Percentiles rank a stretch among this genome's conserved stretches.
These are phyloP conservation scores for Mythimna impura DNA, from an alignment of 2,888 invertebrate genomes.

Conservation along the genomic window DNA sequence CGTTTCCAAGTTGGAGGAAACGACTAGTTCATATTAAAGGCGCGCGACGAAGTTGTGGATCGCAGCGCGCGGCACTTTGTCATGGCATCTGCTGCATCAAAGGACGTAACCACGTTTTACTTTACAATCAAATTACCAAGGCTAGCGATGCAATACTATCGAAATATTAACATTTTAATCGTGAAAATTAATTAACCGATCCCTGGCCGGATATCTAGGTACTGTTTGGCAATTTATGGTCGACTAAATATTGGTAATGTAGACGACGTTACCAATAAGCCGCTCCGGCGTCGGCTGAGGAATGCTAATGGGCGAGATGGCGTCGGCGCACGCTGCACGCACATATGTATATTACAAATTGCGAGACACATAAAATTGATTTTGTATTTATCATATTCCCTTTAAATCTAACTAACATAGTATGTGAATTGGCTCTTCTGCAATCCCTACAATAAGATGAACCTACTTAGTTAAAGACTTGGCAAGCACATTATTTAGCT, in stretches of 20 bases:
- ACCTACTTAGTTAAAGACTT: slow-evolving; percentile 16
- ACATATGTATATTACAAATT: slow-evolving; percentile 11
- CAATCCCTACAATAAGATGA: neutral
- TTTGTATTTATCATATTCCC: slow-evolving; percentile 57
- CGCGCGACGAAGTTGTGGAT: slow-evolving; percentile 76
- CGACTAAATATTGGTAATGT: slow-evolving; percentile 78
- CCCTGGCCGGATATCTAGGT: slow-evolving; percentile 65
- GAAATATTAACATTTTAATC: slow-evolving; percentile 72
- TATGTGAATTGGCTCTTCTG: slow-evolving; percentile 1
- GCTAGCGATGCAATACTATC: slow-evolving; percentile 56
- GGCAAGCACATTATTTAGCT: slow-evolving; percentile 65
- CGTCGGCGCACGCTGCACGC: slow-evolving; percentile 58
- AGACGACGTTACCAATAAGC: slow-evolving; percentile 81
- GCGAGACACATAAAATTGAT: slow-evolving; percentile 59
- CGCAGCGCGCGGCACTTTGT: slow-evolving; percentile 76
- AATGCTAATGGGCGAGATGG: slow-evolving; percentile 82
- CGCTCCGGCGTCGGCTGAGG: slow-evolving; percentile 71
- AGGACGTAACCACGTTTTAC: slow-evolving; percentile 70
- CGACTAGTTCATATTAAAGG: slow-evolving; percentile 81
- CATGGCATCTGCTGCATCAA: slow-evolving; percentile 77
- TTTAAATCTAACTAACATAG: slow-evolving; percentile 45
- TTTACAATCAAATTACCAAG: slow-evolving; percentile 72
- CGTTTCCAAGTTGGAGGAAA: slow-evolving; percentile 77
- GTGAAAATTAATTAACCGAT: slow-evolving; percentile 72
- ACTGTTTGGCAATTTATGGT: slow-evolving; percentile 73